phyloP scores from a whole-genome alignment of 2,113 vertebrate species.

The Pseudolaguvia tuberculata region DNA sequence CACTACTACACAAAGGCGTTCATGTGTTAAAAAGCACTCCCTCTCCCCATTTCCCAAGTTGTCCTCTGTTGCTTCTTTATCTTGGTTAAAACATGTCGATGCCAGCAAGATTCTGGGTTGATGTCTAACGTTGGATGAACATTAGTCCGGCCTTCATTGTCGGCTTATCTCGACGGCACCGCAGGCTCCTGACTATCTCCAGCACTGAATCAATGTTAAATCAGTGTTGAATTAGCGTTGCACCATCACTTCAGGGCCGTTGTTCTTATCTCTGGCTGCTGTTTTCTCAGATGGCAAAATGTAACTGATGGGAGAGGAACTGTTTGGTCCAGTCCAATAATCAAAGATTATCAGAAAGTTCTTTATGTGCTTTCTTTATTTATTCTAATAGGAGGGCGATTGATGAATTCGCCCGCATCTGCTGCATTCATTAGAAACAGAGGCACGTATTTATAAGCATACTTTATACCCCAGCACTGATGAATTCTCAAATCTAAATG shows the following conservation, averaged over 20 bases:
- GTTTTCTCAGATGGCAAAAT: slow-evolving; percentile 47
- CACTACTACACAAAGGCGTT: slow-evolving; percentile 18
- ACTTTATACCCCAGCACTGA: background rate
- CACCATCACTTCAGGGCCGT: slow-evolving; percentile 27
- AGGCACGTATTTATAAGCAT: background rate
- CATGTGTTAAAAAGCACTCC: slow-evolving; percentile 36
- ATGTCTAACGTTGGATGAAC: slow-evolving; percentile 44
- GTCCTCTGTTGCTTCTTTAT: slow-evolving; percentile 43
- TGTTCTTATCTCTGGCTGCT: slow-evolving; percentile 46
- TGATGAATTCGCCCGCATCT: slow-evolving; percentile 15
- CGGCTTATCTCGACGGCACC: slow-evolving; percentile 52
- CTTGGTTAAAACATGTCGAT: slow-evolving; percentile 44
- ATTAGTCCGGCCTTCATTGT: slow-evolving; percentile 36
- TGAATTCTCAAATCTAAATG: background rate
- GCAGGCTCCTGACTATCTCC: slow-evolving; percentile 42
- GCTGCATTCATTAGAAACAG: slow-evolving; percentile 9
- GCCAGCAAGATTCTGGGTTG: slow-evolving; percentile 44
- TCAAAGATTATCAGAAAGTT: slow-evolving; percentile 20
- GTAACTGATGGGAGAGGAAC: slow-evolving; percentile 27
- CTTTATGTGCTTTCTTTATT: slow-evolving; percentile 22
- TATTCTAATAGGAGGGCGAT: slow-evolving; percentile 18
- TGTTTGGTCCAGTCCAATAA: slow-evolving; percentile 13
- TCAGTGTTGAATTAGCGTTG: slow-evolving; percentile 42
- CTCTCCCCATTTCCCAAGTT: slow-evolving; percentile 19
- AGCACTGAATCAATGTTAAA: slow-evolving; percentile 38